Base-by-base conservation (phyloP, 2,113 vertebrate species). In the Ammodytes marinus region DNA sequence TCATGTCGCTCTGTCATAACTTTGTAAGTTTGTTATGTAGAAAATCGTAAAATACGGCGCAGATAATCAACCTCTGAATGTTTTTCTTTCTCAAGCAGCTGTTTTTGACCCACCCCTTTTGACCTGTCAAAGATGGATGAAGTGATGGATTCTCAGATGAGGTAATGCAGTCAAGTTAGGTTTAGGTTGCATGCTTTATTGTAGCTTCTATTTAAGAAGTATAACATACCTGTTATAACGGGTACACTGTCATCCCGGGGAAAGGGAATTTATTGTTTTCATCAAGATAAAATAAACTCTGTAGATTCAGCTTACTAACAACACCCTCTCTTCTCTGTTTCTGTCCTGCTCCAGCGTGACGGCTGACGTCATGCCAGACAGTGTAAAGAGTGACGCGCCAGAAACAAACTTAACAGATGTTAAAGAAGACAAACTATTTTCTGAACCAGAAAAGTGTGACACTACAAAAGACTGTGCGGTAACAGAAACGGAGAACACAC, bases 111-210 rank as follows among this genome's bases (percentile, higher is more conserved):
- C 35, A 13, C 69, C 59, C 77, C 54, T n/a, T 74, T 50, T 86
- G 80, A 92, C 13, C 50, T 37, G 69, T 82, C n/a, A 68, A 79
- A 81, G 27, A 84, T 89, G 82, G 84, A 91, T 37, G 61, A 86
- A 79, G 37, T 3, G 2, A 91, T 90, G 92, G 84, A 92, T 65
- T 87, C 85, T 73, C 88, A 90, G 52, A 75, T 0, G 57, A 90
- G 91, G 93, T 94, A 72, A 87, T 77, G 5, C 13, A 52, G 19
- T 13, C 5, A 10, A 13, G 37, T 63, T 66, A 76, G 17, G 9
- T 12, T 13, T 17, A 58, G 40, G 3, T 6, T 46, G 12, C 67
- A 49, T 52, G 9, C 13, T 43, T 8, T 49, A 27, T 27, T 27
- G 27, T 27, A 27, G 1, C 39, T 19, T 66, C 6, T 35, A 27